Evolutionary conservation across 2,113 vertebrate species (phyloP).

Genomic region (Chlamydotis undulata): DNA sequence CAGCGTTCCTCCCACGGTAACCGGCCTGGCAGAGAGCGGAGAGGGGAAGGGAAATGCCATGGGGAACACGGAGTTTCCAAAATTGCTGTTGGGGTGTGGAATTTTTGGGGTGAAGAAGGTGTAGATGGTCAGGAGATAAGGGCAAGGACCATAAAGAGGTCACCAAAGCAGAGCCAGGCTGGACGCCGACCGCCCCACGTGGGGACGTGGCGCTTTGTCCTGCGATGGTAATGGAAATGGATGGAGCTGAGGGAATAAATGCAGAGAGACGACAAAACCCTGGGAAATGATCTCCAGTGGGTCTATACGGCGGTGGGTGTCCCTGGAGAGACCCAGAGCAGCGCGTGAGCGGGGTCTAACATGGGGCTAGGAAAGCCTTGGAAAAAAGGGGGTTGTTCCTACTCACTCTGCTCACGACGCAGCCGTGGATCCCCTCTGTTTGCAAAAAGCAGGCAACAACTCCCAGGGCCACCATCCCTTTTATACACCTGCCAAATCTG

Average conservation of each 20-base stretch:
- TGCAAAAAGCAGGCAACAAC: neutral
- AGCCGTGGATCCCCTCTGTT: neutral
- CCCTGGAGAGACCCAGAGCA: neutral
- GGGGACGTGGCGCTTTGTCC: neutral
- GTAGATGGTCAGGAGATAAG: neutral
- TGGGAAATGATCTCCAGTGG: neutral
- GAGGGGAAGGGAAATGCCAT: neutral
- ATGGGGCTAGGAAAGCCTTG: neutral
- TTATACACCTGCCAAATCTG: neutral
- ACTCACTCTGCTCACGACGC: neutral
- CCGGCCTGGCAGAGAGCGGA: neutral
- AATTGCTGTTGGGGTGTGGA: neutral
- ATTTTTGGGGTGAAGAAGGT: neutral
- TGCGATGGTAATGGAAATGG: neutral
- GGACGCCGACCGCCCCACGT: rapidly evolving
- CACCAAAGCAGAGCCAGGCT: neutral
- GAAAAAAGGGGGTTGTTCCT: neutral
- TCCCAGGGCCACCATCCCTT: neutral
- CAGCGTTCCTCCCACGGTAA: neutral
- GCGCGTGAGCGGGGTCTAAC: rapidly evolving
- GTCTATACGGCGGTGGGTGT: rapidly evolving
- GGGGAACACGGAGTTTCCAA: neutral
- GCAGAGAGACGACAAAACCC: neutral
- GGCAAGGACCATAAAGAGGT: neutral
- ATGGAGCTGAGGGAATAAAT: neutral